Evolutionary conservation across 2,888 invertebrate genomes (phyloP).

Genomic region (Acrobasis consociella): DNA sequence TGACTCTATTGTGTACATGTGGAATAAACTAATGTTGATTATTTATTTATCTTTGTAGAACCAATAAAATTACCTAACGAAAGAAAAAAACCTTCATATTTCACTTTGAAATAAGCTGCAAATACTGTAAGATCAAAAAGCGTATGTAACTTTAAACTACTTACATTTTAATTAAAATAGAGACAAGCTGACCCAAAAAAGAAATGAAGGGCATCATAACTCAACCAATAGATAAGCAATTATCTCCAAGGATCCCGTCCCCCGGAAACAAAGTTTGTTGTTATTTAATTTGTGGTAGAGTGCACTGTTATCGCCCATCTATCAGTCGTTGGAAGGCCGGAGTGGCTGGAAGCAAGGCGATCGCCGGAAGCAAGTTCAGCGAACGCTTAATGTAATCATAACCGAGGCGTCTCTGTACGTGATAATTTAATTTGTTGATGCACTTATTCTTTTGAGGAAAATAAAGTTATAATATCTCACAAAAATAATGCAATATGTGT

Average conservation of each 20-base stretch:
- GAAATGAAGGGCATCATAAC: neutral
- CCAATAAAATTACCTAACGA: too few species aligned
- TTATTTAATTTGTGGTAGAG: conserved; percentile 7
- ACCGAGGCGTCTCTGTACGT: conserved; percentile 43
- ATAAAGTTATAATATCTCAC: neutral
- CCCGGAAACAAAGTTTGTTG: conserved; percentile 16
- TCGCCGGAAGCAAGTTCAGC: conserved; percentile 60
- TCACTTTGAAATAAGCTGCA: too few species aligned
- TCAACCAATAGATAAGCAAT: conserved; percentile 14
- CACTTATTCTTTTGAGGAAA: neutral
- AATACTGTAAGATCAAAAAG: neutral
- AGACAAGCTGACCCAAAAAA: neutral
- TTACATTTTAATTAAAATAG: too few species aligned
- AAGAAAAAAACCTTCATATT: too few species aligned
- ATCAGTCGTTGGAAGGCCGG: conserved; percentile 10
- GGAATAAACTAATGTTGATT: too few species aligned
- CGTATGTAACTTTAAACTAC: neutral
- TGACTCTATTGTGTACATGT: too few species aligned
- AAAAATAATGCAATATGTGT: neutral
- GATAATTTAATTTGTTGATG: conserved; percentile 16
- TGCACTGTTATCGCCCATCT: conserved; percentile 6
- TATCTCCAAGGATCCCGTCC: neutral
- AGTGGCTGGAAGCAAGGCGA: conserved; percentile 10
- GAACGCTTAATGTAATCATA: conserved; percentile 63
- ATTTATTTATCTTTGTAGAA: too few species aligned